These are phyloP conservation scores for Leptoclinus maculatus DNA, from an alignment of 2,797 vertebrate genomes.

Conservation along the genomic window DNA sequence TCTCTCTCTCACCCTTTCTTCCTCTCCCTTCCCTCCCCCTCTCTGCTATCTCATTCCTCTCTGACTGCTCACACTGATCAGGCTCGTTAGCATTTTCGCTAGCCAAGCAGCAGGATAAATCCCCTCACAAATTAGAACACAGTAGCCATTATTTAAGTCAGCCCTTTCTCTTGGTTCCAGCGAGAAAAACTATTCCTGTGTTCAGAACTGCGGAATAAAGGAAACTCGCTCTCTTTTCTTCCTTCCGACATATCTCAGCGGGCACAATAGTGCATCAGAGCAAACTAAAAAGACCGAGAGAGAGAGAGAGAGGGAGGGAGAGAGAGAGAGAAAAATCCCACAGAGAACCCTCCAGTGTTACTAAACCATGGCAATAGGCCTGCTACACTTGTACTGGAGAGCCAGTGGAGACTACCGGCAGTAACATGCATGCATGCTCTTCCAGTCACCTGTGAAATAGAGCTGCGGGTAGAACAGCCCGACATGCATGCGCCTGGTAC, in stretches of 20 bases:
- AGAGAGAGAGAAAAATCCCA: slow-evolving; percentile 24
- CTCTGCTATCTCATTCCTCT: slow-evolving; percentile 41
- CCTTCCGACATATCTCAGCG: slow-evolving; percentile 36
- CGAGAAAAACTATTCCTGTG: slow-evolving; percentile 53
- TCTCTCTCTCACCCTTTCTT: slow-evolving; percentile 53
- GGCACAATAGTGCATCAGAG: slow-evolving; percentile 56
- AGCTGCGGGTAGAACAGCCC: slow-evolving; percentile 48
- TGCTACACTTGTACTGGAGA: slow-evolving; percentile 9
- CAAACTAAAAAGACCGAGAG: slow-evolving; percentile 34
- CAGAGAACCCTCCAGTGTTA: slow-evolving; percentile 36
- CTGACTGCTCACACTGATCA: slow-evolving; percentile 57
- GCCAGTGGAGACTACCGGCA: slow-evolving; percentile 35
- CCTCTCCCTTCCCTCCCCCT: slow-evolving; percentile 19
- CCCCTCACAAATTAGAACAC: slow-evolving; percentile 76
- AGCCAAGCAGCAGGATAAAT: slow-evolving; percentile 67
- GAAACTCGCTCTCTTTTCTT: slow-evolving; percentile 43
- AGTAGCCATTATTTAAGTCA: slow-evolving; percentile 72
- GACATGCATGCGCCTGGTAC: slow-evolving; percentile 36
- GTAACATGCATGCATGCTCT: slow-evolving; percentile 24
- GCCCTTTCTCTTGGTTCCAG: slow-evolving; percentile 51
- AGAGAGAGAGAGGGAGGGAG: not conserved
- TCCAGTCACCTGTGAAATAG: slow-evolving; percentile 67
- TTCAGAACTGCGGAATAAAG: slow-evolving; percentile 69
- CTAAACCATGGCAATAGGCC: slow-evolving; percentile 28
- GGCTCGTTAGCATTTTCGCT: slow-evolving; percentile 49